Percentiles rank a stretch among this genome's conserved stretches.
phyloP scores from a whole-genome alignment of 2,888 invertebrate species.

The Trachelus iudaicus region DNA sequence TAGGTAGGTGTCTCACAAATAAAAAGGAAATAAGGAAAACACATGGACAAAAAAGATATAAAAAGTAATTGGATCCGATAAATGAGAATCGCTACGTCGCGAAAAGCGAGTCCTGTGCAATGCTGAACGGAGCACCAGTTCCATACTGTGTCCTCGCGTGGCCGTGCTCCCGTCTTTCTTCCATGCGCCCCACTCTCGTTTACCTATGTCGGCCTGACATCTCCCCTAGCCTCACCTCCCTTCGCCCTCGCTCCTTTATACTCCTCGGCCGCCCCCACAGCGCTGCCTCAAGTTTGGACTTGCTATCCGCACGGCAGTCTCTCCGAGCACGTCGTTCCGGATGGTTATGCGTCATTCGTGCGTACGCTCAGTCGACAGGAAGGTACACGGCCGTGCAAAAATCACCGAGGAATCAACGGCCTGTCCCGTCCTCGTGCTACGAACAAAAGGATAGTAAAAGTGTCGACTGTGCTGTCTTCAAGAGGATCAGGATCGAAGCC shows the following conservation, averaged over 20 bases:
- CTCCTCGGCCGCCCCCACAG: not conserved
- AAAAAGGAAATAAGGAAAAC: not conserved
- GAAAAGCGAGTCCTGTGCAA: not conserved
- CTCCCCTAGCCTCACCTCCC: not conserved
- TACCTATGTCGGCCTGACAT: not conserved
- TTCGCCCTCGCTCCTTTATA: not conserved
- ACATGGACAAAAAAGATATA: not conserved
- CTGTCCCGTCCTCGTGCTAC: not conserved
- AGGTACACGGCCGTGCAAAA: not conserved
- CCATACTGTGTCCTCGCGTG: not conserved
- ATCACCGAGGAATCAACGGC: not conserved
- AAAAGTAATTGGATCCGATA: not conserved
- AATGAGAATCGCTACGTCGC: not conserved
- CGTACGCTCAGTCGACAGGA: not conserved
- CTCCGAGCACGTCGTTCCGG: not conserved
- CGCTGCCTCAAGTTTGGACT: not conserved
- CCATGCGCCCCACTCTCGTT: not conserved
- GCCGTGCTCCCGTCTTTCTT: not conserved
- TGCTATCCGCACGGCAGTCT: not conserved
- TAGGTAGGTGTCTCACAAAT: not conserved
- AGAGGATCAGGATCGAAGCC: not conserved
- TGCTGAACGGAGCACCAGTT: not conserved
- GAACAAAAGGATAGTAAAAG: not conserved
- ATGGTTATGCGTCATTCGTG: not conserved
- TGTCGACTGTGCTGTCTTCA: not conserved